phyloP scores from a whole-genome alignment of 2,113 vertebrate genomes.

The Genyomyrus donnyi region DNA sequence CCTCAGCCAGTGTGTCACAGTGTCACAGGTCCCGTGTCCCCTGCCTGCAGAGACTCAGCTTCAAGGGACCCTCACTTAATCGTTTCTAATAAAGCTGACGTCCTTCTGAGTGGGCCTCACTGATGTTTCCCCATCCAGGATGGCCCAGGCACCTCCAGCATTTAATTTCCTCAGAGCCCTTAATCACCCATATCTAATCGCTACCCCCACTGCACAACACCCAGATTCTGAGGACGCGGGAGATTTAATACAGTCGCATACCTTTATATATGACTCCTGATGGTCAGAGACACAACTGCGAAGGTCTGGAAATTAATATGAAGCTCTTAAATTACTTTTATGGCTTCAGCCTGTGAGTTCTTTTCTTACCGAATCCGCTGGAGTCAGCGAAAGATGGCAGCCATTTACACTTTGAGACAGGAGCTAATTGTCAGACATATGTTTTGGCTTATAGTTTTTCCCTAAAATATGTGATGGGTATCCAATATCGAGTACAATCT shows the following conservation, averaged over 20 bases:
- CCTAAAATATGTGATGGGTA: background rate
- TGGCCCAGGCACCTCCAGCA: background rate
- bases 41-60: background rate
- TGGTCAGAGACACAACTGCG: background rate
- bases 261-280: slow-evolving; percentile 8
- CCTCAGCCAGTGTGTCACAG: background rate
- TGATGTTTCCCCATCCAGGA: background rate
- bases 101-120: background rate
- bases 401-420: background rate
- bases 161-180: background rate
- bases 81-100: background rate
- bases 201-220: background rate
- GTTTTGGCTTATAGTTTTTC: background rate
- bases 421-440: slow-evolving; percentile 1
- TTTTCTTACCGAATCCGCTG: background rate
- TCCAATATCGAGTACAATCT: background rate
- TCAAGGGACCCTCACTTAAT: background rate
- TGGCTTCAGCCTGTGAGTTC: background rate
- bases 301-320: background rate
- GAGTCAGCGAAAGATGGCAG: background rate
- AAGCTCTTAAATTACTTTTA: slow-evolving; percentile 12
- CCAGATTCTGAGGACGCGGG: background rate
- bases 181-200: background rate
- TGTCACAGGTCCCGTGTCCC: background rate
- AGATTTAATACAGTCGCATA: background rate